These are phyloP conservation scores for Illadopsis cleaveri DNA, from an alignment of 2,113 vertebrate species.

Conservation along the genomic window DNA sequence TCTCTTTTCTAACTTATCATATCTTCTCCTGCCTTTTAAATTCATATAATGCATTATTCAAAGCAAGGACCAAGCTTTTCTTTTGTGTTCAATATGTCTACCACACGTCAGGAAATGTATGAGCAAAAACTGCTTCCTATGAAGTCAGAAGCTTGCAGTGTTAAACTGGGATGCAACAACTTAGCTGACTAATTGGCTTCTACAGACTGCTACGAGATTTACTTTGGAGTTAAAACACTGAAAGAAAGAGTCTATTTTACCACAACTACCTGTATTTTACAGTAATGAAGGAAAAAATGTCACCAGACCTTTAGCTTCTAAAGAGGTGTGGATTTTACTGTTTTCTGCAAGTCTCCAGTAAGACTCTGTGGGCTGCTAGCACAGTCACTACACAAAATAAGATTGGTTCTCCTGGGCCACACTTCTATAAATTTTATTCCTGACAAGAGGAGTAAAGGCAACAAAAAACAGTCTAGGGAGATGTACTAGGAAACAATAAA, in stretches of 20 bases:
- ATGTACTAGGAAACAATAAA: constrained; percentile 60
- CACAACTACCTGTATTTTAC: not conserved
- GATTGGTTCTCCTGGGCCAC: constrained; percentile 30
- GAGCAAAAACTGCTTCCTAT: not conserved
- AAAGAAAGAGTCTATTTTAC: not conserved
- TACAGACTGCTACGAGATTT: not conserved
- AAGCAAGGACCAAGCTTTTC: not conserved
- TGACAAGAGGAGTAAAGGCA: constrained; percentile 57
- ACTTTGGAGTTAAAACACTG: not conserved
- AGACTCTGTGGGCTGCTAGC: not conserved
- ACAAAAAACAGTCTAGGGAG: constrained; percentile 52
- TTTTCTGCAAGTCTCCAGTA: constrained; percentile 27
- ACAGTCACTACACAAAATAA: constrained; percentile 14
- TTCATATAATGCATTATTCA: not conserved
- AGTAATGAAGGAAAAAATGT: not conserved
- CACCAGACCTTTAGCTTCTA: not conserved
- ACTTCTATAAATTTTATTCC: constrained; percentile 59
- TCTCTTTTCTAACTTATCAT: not conserved
- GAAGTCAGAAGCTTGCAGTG: not conserved
- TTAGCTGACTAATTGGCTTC: not conserved
- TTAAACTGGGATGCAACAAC: not conserved
- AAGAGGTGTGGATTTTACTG: not conserved
- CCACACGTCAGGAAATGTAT: not conserved
- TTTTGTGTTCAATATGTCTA: not conserved
- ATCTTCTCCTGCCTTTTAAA: not conserved